These are phyloP conservation scores for Geotrypetes seraphini DNA, from an alignment of 2,797 vertebrate species.

Conservation along the genomic window DNA sequence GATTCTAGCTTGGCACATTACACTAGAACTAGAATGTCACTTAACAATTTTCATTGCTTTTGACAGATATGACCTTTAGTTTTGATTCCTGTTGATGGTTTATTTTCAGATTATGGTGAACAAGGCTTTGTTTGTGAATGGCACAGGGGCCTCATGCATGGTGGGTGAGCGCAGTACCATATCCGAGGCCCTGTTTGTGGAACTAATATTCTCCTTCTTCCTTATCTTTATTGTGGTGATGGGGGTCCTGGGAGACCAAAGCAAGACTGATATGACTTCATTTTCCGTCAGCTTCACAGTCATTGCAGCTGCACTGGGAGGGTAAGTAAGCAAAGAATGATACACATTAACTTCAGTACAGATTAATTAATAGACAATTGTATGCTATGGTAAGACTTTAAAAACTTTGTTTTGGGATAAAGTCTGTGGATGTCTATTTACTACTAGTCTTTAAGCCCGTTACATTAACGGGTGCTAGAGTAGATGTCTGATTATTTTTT, in stretches of 20 bases:
- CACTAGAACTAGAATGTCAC: too few relatives aligned
- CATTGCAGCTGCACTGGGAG: slow-evolving; percentile 50
- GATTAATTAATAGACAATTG: too few relatives aligned
- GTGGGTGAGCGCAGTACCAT: neutral
- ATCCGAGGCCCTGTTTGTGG: slow-evolving; percentile 33
- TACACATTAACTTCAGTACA: too few relatives aligned
- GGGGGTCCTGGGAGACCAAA: slow-evolving; percentile 46
- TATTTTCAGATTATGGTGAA: neutral
- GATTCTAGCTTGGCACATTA: too few relatives aligned
- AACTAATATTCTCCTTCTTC: slow-evolving; percentile 47
- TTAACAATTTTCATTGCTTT: too few relatives aligned
- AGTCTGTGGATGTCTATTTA: too few relatives aligned
- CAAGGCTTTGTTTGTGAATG: neutral
- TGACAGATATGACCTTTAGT: too few relatives aligned
- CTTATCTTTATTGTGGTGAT: slow-evolving; percentile 49
- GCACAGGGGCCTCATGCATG: neutral
- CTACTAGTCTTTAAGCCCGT: too few relatives aligned
- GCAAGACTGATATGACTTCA: slow-evolving; percentile 30
- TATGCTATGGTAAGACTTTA: too few relatives aligned
- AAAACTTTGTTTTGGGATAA: too few relatives aligned
- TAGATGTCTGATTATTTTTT: too few relatives aligned
- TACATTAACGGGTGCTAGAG: too few relatives aligned
- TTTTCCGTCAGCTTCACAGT: slow-evolving; percentile 56
- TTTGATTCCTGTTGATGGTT: neutral
- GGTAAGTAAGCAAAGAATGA: slow-evolving; percentile 60